A percentile compares a stretch with the other conserved stretches of the same genome.
phyloP scores from a whole-genome alignment of 2,113 vertebrate genomes.

The Tyrannus savana region DNA sequence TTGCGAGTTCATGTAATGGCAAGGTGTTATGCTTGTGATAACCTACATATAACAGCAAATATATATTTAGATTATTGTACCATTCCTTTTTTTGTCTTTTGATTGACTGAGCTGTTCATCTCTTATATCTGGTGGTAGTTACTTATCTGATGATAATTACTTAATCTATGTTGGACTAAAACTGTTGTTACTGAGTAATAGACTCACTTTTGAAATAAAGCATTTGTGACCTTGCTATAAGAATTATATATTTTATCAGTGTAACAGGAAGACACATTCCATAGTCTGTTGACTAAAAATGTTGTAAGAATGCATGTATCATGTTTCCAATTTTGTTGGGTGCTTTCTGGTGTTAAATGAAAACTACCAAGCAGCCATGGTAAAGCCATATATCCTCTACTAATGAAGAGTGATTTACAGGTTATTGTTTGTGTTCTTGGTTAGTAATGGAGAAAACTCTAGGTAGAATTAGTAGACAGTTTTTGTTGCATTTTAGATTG shows the following conservation, averaged over 20 bases:
- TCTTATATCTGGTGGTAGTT: background rate
- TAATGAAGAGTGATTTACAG: background rate
- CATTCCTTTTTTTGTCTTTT: background rate
- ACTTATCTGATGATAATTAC: background rate
- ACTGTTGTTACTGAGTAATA: background rate
- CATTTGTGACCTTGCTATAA: background rate
- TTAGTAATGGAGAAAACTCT: background rate
- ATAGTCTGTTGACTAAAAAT: background rate
- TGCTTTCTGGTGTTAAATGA: background rate
- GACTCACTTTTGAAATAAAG: background rate
- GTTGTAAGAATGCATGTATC: background rate
- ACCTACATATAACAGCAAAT: background rate
- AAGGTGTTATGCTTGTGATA: background rate
- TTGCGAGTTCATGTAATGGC: background rate
- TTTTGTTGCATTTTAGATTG: background rate
- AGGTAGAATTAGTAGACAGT: background rate
- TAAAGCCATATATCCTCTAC: background rate
- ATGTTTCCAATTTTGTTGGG: background rate
- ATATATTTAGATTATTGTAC: background rate
- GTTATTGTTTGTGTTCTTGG: background rate
- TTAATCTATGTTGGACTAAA: background rate
- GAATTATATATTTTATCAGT: background rate
- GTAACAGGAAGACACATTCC: background rate
- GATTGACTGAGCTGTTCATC: background rate
- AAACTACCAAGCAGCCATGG: background rate